Base-by-base conservation (phyloP, 2,797 vertebrate species). In the Rhynchotus rufescens region DNA sequence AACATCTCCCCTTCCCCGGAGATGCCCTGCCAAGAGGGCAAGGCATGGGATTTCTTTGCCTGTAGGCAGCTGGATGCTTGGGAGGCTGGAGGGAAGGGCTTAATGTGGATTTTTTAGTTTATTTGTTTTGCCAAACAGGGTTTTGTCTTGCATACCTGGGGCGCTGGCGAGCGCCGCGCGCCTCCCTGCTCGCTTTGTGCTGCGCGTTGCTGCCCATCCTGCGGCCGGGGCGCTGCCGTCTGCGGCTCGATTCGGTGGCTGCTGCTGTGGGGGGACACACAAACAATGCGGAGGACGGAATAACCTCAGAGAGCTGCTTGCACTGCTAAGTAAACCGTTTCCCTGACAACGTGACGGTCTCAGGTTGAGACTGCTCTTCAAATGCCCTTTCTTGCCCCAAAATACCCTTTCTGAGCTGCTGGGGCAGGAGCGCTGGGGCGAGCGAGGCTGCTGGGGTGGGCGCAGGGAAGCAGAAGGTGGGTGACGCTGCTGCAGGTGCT, bases 271-370 rank as follows among this genome's bases (percentile, higher is more conserved):
- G 86, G 86, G 86, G 86, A 42, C 79, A 60, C 81, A 64, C 62
- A 94, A 56, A 72, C 78, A 82, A 9, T 0, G 52, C 69, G 67
- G 64, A 80, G 69, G 15, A 34, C 19, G 75, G 90, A 92, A 86
- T 9, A 83, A 69, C 52, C 40, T 77, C 36, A 60, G 60, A 40
- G 74, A 1, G 60, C 64, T 65, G 64, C 28, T 89, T 25, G 68
- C 84, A 62, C 82, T 32, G 38, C 61, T 28, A 13, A 82, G 68
- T 2, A 20, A 84, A 62, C 67, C 49, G 91, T 93, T 96, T 79
- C 90, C 81, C 36, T 42, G 60, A 86, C 81, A 94, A 87, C 91
- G 13, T 1, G 1, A 90, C 89, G 36, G 84, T 92, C 67, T 71
- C 19, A 22, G 0, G 0, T 10, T 16, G 19, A 1, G 4, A 10